phyloP scores from a whole-genome alignment of 2,888 invertebrate species.

The Cheilosia vernalis region DNA sequence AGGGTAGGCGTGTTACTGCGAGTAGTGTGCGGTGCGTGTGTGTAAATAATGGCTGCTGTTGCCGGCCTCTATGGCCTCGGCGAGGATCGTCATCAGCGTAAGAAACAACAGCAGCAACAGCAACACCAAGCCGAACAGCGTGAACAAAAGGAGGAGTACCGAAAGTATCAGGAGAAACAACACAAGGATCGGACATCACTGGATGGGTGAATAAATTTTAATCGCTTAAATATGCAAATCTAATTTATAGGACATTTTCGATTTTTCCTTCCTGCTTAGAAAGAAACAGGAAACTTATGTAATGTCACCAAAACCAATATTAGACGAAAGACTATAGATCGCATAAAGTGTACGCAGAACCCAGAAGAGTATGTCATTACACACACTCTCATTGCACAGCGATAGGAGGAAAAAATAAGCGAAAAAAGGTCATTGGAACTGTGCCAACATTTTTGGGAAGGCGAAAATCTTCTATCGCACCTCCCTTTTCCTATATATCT shows the following conservation, averaged over 20 bases:
- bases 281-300: conserved; percentile 15
- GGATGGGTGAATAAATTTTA: conserved; percentile 79
- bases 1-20: conserved; percentile 4
- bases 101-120: conserved; percentile 84
- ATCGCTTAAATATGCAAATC: background rate
- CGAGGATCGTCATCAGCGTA: conserved; percentile 86
- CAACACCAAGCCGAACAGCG: conserved; percentile 85
- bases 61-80: conserved; percentile 92
- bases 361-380: conserved; percentile 64
- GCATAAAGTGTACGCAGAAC: conserved; percentile 74
- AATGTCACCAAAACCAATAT: conserved; percentile 47
- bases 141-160: conserved; percentile 84
- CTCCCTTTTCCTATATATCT: background rate
- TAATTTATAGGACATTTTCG: background rate
- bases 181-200: conserved; percentile 80
- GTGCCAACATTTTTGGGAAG: conserved; percentile 59
- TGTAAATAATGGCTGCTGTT: conserved; percentile 88
- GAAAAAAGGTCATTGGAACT: conserved; percentile 58
- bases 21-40: conserved; percentile 18
- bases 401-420: conserved; percentile 22
- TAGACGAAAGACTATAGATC: conserved; percentile 63
- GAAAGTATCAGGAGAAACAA: conserved; percentile 79
- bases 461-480: conserved; percentile 15
- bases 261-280: background rate
- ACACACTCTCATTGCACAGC: conserved; percentile 38